These are phyloP conservation scores for Notothenia coriiceps DNA, from an alignment of 2,113 vertebrate species.

Conservation along the genomic window DNA sequence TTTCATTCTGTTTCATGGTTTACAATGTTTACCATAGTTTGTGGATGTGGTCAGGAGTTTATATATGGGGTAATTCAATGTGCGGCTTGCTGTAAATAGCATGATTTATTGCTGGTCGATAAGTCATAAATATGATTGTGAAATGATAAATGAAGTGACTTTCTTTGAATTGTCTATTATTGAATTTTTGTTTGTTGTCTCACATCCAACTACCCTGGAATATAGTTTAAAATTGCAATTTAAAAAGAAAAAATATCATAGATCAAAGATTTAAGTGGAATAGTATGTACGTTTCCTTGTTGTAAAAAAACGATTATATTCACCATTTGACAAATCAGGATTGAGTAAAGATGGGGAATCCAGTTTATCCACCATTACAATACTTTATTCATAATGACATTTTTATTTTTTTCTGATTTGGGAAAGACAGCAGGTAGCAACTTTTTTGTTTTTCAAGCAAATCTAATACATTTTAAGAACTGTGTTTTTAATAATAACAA, in stretches of 20 bases:
- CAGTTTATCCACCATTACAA: neutral
- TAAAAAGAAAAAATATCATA: neutral
- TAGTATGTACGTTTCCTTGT: neutral
- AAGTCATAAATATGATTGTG: slow-evolving; percentile 42
- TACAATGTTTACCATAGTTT: slow-evolving; percentile 49
- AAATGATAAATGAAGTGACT: slow-evolving; percentile 2
- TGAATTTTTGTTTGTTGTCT: neutral
- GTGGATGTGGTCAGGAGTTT: neutral
- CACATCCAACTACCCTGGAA: neutral
- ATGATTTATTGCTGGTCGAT: slow-evolving; percentile 72
- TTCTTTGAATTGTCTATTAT: neutral
- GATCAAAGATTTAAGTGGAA: neutral
- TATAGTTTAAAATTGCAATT: neutral
- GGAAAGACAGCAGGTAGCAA: neutral
- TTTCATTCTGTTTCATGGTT: slow-evolving; percentile 25
- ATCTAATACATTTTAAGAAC: neutral
- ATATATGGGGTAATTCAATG: slow-evolving; percentile 7
- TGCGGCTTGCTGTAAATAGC: slow-evolving; percentile 15
- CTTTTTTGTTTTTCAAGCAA: neutral
- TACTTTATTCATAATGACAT: neutral
- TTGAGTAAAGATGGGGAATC: neutral
- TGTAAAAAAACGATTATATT: neutral
- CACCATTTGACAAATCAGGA: neutral
- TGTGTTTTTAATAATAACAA: neutral
- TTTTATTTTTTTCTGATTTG: neutral